Percentiles rank a stretch among this genome's conserved stretches.
Evolutionary conservation across 1,140 invertebrate genomes (phyloP).

Genomic region (Tetraneura akinire): DNA sequence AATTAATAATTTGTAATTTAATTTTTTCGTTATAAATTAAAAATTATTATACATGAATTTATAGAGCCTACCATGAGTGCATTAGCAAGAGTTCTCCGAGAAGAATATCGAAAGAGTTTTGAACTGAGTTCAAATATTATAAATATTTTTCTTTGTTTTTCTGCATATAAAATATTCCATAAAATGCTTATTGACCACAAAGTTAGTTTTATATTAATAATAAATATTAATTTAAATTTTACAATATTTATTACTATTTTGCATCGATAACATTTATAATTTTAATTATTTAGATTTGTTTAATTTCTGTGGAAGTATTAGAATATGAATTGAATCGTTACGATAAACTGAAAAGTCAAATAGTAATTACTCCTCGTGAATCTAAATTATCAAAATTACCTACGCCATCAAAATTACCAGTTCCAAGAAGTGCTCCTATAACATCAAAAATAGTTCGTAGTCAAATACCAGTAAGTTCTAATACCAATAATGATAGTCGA

Average conservation of each 20-base stretch:
- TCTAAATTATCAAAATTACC: slow-evolving; percentile 45
- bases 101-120: slow-evolving; percentile 96
- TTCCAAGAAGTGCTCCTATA: slow-evolving; percentile 53
- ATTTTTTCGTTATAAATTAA: too few relatives aligned
- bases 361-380: slow-evolving; percentile 66
- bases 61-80: slow-evolving; percentile 94
- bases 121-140: slow-evolving; percentile 96
- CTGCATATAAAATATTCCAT: slow-evolving; percentile 95
- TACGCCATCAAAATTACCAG: slow-evolving; percentile 54
- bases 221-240: slow-evolving; percentile 44
- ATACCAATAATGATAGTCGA: slow-evolving; percentile 45
- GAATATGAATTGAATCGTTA: slow-evolving; percentile 91
- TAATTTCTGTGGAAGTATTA: slow-evolving; percentile 92
- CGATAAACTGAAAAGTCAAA: slow-evolving; percentile 89
- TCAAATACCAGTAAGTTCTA: slow-evolving; percentile 51
- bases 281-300: slow-evolving; percentile 75
- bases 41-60: slow-evolving; percentile 57
- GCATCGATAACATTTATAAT: background rate
- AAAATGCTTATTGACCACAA: slow-evolving; percentile 87
- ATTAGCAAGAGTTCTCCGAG: slow-evolving; percentile 87
- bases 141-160: slow-evolving; percentile 96
- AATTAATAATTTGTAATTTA: too few relatives aligned
- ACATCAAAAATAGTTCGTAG: slow-evolving; percentile 50
- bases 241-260: slow-evolving; percentile 55
- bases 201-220: slow-evolving; percentile 60